These are phyloP conservation scores for Drosophila mercatorum DNA, from an alignment of 2,888 invertebrate species.

Conservation along the genomic window DNA sequence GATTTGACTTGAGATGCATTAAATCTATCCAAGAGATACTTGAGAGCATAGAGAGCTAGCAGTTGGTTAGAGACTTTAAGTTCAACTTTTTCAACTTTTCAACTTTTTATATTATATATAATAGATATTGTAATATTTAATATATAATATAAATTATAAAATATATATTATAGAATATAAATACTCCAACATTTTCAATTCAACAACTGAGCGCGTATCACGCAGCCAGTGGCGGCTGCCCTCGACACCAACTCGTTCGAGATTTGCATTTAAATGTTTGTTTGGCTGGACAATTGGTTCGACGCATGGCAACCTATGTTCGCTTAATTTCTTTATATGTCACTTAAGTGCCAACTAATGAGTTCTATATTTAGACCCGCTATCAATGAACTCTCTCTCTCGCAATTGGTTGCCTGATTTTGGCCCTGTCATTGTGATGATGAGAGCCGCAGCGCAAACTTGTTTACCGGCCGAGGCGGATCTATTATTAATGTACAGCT, in stretches of 20 bases:
- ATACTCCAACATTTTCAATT: no score
- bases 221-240: background rate
- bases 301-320: conserved; percentile 10
- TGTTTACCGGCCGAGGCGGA: conserved; percentile 16
- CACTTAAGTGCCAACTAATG: conserved; percentile 58
- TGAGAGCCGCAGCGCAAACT: conserved; percentile 17
- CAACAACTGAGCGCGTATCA: background rate
- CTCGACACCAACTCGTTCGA: background rate
- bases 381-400: conserved; percentile 44
- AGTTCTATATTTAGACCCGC: conserved; percentile 53
- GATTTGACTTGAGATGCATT: no score
- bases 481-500: conserved; percentile 58
- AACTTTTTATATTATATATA: no score
- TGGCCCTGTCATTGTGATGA: conserved; percentile 27
- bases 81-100: no score
- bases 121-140: no score
- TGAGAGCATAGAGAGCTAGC: no score
- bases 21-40: no score
- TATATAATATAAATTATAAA: no score
- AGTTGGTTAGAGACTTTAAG: no score
- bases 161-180: no score
- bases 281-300: conserved; percentile 3
- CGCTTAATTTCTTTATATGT: conserved; percentile 27
- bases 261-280: conserved; percentile 46
- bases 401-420: conserved; percentile 14